Evolutionary conservation across 2,797 vertebrate genomes (phyloP).

Genomic region (Mastacembelus armatus): DNA sequence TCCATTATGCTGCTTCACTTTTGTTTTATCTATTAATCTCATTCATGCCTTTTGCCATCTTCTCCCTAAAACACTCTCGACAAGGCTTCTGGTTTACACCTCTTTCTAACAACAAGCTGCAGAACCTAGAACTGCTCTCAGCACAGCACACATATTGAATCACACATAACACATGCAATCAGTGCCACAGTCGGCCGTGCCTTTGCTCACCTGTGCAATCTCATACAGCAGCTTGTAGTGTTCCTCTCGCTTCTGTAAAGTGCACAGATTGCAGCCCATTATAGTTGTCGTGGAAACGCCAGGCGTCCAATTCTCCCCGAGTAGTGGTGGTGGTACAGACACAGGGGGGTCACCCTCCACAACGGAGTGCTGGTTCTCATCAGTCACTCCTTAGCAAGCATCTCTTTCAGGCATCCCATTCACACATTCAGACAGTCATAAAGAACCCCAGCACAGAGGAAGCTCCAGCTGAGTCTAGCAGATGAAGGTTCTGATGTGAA

Average conservation of each 20-base stretch:
- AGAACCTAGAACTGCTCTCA: conserved; percentile 37
- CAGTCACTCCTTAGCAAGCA: conserved; percentile 90
- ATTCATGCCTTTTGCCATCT: conserved; percentile 40
- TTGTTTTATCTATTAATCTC: conserved; percentile 38
- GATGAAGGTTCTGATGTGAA: conserved; percentile 57
- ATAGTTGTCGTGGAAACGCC: conserved; percentile 86
- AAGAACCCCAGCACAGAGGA: conserved; percentile 75
- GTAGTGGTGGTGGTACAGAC: conserved; percentile 85
- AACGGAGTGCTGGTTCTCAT: conserved; percentile 92
- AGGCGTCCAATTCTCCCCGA: conserved; percentile 82
- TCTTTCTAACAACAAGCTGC: conserved; percentile 31
- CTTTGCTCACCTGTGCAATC: conserved; percentile 95
- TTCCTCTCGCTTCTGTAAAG: conserved; percentile 98
- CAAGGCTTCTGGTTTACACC: conserved; percentile 2
- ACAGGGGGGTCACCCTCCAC: conserved; percentile 94
- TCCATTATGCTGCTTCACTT: conserved; percentile 41
- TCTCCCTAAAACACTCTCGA: conserved; percentile 20
- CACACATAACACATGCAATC: conserved; percentile 20
- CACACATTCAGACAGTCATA: conserved; percentile 73
- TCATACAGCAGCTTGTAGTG: conserved; percentile 99
- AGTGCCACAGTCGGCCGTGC: conserved; percentile 42
- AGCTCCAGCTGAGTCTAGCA: conserved; percentile 60
- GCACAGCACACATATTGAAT: conserved; percentile 44
- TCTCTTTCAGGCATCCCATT: conserved; percentile 82
- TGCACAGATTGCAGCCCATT: conserved; percentile 99